Evolutionary conservation across 30 jellyfish, hydroid and myxozoan genomes (phyloP), one percentile per base, ranked within the genome.

Genomic region (Calvadosia cruxmelitensis): DNA sequence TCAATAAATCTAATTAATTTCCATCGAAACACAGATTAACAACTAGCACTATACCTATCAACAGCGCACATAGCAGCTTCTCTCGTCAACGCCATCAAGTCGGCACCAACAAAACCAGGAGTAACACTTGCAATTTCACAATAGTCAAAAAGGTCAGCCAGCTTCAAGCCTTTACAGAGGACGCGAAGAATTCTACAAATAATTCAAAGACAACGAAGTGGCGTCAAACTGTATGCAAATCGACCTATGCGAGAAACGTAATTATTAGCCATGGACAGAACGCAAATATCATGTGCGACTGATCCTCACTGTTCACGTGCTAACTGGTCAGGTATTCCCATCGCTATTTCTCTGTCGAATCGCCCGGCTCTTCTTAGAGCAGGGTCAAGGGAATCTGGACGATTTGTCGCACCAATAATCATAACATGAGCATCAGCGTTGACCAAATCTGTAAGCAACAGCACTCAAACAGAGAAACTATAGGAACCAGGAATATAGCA

Each of bases 61-160:
- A 91, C 94, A 50, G 99, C 99, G 66, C 70, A 72, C 92, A 91
- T 80, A 24, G 96, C 96, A 1, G 99, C 96, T 70, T 84, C 99
- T 34, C 99, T 78, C 12, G 92, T 79, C 27, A 93, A 75, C 16
- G 99, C 96, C 57, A 79, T 78, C 31, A 93, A 92, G 50, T 93
- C 99, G 1, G 96, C 95, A 28, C 95, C 99, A 63, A 93, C 99
- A 63, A 75, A 93, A 0, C 99, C 99, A 33, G 99, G 99, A 0
- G 97, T 93, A 53, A 70, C 85, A 2, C 84, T 15, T 15, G 99
- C 99, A 3, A 93, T 35, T 48, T 67, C 72, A 3, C 62, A 72
- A 64, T 15, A 84, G 51, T 85, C 64, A 51, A 84, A 81, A 53
- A 63, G 70, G 5, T 29, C 85, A 26, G 92, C 63, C 64, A 84